Percentiles rank a stretch among this genome's conserved stretches.
Conservation (phyloP, 2,888 invertebrate genomes). For the Hecatera dysodea region DNA sequence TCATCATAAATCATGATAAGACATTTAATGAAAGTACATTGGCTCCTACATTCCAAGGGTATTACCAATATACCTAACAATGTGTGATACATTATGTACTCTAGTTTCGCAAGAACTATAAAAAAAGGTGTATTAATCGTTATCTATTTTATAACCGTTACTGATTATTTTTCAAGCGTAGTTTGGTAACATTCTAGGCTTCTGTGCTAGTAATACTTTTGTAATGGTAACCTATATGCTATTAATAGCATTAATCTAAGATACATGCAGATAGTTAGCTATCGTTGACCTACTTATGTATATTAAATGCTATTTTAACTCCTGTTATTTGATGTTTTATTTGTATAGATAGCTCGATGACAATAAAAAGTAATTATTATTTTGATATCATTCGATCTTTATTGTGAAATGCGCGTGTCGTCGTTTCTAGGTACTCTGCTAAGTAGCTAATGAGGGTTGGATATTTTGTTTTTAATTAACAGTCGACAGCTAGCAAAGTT, state of each 20-base stretch:
- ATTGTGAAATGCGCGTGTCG: conserved; percentile 54
- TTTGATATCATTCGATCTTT: conserved; percentile 31
- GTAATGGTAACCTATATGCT: conserved; percentile 48
- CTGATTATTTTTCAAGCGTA: conserved; percentile 43
- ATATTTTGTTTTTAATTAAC: conserved; percentile 11
- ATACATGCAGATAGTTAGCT: conserved; percentile 34
- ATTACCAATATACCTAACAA: conserved; percentile 33
- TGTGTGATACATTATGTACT: conserved; percentile 50
- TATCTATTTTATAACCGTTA: conserved; percentile 47
- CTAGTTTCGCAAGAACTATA: conserved; percentile 33
- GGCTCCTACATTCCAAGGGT: conserved; percentile 60
- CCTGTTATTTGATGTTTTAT: conserved; percentile 29
- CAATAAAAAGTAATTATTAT: conserved; percentile 31
- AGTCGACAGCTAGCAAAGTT: neutral
- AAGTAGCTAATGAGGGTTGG: conserved; percentile 22
- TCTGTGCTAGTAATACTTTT: conserved; percentile 28
- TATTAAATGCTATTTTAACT: conserved; percentile 34
- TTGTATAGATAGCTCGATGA: conserved; percentile 29
- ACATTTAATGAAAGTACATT: conserved; percentile 47
- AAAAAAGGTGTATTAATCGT: conserved; percentile 12
- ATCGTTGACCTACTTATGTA: conserved; percentile 52
- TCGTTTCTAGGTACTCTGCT: conserved; percentile 1
- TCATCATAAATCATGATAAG: conserved; percentile 66
- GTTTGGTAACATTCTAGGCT: conserved; percentile 19
- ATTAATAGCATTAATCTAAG: conserved; percentile 48